Base-by-base conservation (phyloP, 2,113 vertebrate species). In the Lanius collurio region DNA sequence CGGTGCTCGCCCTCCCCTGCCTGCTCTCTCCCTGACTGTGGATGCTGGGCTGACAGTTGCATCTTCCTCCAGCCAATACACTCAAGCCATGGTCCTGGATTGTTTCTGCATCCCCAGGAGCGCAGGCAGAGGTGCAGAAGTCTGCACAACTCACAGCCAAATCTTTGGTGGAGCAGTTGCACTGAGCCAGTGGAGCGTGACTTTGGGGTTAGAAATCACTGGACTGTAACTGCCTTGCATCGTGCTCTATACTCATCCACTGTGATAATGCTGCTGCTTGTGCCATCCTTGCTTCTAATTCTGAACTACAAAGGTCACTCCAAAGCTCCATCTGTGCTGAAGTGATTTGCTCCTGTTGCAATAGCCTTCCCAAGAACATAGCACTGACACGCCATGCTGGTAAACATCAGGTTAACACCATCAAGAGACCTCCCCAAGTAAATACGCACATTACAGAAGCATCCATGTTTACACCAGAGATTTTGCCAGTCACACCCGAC, bases 271-370 rank as follows among this genome's bases (percentile, higher is more conserved):
- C 59, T 82, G 59, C 49, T 91, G 39, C 49, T 94, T 50, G 30
- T 80, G 67, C 68, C 63, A 88, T 70, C 73, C 24, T 77, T 4
- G 1, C 64, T 86, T 77, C 59, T 78, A 71, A 74, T 62, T 83
- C 82, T 88, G 67, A 83, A 4, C 47, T 56, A 30, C 31, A 73
- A 96, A 87, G n/a, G 83, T 90, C 71, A 59, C n/a, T 89, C 33
- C 60, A 52, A 93, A 47, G 50, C 39, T 94, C 55, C 33, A 33
- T 82, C 73, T 79, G 56, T 27, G 55, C 53, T 77, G 52, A 39
- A 81, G 64, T 50, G 50, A 69, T 74, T 93, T 83, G 27, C 20
- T 67, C 20, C 39, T 67, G 12, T 46, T 81, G 75, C 47, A 80
- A 20, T 4, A 42, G 31, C 65, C 59, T 90, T 79, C 79, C 20